Evolutionary conservation across 2,797 vertebrate species (phyloP).

Genomic region (Zalophus californianus): DNA sequence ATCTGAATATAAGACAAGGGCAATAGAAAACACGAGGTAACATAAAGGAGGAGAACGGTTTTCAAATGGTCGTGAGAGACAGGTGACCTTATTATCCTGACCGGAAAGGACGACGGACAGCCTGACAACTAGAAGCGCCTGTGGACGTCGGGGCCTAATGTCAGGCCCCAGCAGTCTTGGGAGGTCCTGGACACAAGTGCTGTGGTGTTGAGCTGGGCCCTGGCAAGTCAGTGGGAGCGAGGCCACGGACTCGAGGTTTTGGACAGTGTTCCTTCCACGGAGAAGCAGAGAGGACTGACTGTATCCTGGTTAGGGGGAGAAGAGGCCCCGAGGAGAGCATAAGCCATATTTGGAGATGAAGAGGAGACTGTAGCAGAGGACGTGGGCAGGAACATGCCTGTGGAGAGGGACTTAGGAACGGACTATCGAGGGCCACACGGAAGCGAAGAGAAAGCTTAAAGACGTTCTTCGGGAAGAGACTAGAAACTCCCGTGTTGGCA

Average conservation of each 20-base stretch:
- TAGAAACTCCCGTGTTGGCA: background rate
- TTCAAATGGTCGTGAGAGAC: background rate
- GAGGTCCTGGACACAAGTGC: background rate
- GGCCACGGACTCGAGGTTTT: background rate
- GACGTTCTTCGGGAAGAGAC: background rate
- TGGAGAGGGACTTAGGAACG: background rate
- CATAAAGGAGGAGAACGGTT: background rate
- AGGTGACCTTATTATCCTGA: background rate
- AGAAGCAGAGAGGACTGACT: background rate
- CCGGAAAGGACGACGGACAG: background rate
- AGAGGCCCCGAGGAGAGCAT: background rate
- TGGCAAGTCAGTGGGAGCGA: fast-evolving
- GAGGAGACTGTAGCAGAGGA: background rate
- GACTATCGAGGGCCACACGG: background rate
- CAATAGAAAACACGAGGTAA: background rate
- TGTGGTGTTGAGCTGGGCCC: background rate
- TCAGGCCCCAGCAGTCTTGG: background rate
- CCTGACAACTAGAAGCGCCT: background rate
- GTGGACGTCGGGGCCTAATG: background rate
- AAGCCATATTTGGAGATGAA: fast-evolving
- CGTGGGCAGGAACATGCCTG: fast-evolving
- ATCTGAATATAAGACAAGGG: background rate
- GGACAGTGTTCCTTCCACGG: background rate
- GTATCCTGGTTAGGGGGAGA: background rate
- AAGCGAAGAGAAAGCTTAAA: background rate